phyloP scores from a whole-genome alignment of 2,888 invertebrate species.

The Blastobasis lacticolella region DNA sequence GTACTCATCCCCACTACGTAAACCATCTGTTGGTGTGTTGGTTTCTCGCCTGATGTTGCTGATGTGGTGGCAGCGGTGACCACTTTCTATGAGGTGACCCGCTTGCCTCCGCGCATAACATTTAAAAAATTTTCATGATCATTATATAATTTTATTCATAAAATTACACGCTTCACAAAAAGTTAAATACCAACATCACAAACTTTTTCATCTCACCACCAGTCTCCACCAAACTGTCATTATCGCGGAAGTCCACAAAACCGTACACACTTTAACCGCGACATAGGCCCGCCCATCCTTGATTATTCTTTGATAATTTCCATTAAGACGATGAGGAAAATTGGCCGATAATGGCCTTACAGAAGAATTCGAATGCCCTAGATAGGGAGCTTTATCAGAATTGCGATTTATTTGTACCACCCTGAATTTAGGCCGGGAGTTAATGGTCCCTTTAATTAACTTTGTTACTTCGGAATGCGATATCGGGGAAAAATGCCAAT shows the following conservation, averaged over 20 bases:
- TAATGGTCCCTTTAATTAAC: no score
- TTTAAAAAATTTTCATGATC: no score
- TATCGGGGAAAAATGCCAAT: no score
- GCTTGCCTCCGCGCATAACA: no score
- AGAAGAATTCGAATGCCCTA: constrained; percentile 1
- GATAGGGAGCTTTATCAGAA: not conserved
- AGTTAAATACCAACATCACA: not conserved
- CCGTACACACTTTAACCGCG: constrained; percentile 3
- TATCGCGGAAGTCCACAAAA: not conserved
- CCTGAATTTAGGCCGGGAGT: not conserved
- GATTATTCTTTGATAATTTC: constrained; percentile 34
- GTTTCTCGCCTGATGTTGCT: no score
- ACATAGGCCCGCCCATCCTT: constrained; percentile 11
- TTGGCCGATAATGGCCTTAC: constrained; percentile 34
- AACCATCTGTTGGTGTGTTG: no score
- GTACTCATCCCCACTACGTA: no score
- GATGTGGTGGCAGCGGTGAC: no score
- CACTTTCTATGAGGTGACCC: no score
- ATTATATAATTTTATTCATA: no score
- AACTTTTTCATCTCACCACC: not conserved
- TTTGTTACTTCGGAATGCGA: no score
- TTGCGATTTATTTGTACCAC: not conserved
- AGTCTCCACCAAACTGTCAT: not conserved
- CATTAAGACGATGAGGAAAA: constrained; percentile 32
- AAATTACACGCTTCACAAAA: no score